Evolutionary conservation across 2,113 vertebrate species (phyloP).

Genomic region (Epinephelus lanceolatus): DNA sequence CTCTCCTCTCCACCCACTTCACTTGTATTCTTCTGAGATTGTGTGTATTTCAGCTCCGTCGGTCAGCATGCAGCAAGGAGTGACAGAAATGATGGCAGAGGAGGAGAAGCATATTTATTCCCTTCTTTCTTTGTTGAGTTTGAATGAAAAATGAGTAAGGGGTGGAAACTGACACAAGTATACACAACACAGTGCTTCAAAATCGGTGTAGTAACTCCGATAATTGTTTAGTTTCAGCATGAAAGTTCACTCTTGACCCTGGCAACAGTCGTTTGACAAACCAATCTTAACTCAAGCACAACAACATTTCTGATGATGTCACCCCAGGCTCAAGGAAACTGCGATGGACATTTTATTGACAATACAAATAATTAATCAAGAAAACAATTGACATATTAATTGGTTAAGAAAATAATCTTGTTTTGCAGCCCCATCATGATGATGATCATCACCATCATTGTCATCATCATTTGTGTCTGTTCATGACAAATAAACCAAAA

Average conservation of each 20-base stretch:
- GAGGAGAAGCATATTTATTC: not conserved
- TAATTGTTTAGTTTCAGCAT: not conserved
- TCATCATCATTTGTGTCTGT: no score
- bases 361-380: no score
- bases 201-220: not conserved
- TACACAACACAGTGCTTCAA: not conserved
- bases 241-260: no score
- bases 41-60: slow-evolving; percentile 29
- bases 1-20: not conserved
- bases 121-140: not conserved
- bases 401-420: no score
- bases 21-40: slow-evolving; percentile 7
- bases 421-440: no score
- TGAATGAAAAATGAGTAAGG: not conserved
- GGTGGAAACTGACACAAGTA: not conserved
- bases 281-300: not conserved
- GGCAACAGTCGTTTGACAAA: no score
- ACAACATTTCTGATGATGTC: not conserved
- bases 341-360: no score
- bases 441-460: no score
- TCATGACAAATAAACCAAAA: no score
- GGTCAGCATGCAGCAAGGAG: slow-evolving; percentile 18
- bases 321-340: no score
- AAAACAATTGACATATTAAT: no score
- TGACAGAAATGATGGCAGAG: slow-evolving; percentile 11